Conservation (phyloP, 2,113 vertebrate genomes). For the Spilogale gracilis region DNA sequence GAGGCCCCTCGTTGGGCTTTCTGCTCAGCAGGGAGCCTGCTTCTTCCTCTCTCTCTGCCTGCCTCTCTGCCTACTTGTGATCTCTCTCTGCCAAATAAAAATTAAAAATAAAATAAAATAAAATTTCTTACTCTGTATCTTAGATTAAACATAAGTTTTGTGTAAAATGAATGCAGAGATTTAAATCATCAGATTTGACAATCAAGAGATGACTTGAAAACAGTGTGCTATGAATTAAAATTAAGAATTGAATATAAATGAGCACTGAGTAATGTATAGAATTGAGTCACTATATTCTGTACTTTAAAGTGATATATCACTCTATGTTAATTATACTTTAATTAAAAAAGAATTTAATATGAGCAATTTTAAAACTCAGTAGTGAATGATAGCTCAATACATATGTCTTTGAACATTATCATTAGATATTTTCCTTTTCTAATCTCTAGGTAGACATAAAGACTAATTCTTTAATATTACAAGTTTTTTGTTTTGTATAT, state of each 20-base stretch:
- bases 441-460: neutral
- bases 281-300: neutral
- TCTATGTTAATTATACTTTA: neutral
- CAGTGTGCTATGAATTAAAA: conserved; percentile 16
- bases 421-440: neutral
- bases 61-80: too few species aligned
- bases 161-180: neutral
- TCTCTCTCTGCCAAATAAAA: too few species aligned
- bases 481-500: neutral
- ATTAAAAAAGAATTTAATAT: neutral
- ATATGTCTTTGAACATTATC: neutral
- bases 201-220: neutral
- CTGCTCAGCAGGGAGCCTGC: too few species aligned
- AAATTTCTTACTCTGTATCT: neutral
- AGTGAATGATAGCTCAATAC: neutral
- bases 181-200: conserved; percentile 9
- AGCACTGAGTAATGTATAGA: neutral
- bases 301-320: neutral
- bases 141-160: neutral
- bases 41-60: too few species aligned
- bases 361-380: neutral
- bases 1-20: too few species aligned
- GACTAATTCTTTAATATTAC: neutral
- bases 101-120: neutral
- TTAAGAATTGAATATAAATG: neutral